A percentile compares a stretch with the other conserved stretches of the same genome.
Evolutionary conservation across 2,888 invertebrate species (phyloP).

Genomic region (Colletes collaris): DNA sequence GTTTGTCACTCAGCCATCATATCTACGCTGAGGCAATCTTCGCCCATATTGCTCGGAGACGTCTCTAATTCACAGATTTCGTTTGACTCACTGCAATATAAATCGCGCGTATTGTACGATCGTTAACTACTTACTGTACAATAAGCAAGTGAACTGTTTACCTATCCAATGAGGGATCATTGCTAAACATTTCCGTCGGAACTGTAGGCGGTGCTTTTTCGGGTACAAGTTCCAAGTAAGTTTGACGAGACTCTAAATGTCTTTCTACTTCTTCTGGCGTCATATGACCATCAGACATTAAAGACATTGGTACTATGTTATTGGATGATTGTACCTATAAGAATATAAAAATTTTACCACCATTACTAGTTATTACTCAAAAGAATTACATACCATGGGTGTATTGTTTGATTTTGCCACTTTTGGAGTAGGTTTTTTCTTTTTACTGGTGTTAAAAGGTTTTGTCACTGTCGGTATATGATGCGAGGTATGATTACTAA

Average conservation of each 20-base stretch:
- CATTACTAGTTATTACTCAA: background rate
- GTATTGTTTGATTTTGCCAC: constrained; percentile 81
- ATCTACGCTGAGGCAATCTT: constrained; percentile 90
- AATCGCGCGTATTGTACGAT: background rate
- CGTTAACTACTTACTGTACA: background rate
- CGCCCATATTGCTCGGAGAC: constrained; percentile 91
- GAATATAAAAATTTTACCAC: background rate
- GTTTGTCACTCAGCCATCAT: constrained; percentile 85
- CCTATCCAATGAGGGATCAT: constrained; percentile 95
- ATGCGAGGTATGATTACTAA: constrained; percentile 81
- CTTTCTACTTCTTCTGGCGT: constrained; percentile 96
- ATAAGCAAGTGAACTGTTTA: constrained; percentile 75
- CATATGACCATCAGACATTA: constrained; percentile 92
- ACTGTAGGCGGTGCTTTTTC: constrained; percentile 95
- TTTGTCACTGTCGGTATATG: constrained; percentile 82
- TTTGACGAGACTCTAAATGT: constrained; percentile 93
- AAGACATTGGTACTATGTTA: constrained; percentile 84
- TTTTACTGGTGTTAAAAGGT: constrained; percentile 83
- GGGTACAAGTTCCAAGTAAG: constrained; percentile 91
- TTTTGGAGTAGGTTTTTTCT: constrained; percentile 84
- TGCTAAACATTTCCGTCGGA: constrained; percentile 97
- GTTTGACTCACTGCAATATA: constrained; percentile 89
- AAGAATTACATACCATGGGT: constrained; percentile 73
- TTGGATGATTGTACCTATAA: constrained; percentile 85
- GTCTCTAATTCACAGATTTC: constrained; percentile 91